Percentiles rank a stretch among this genome's conserved stretches.
These are phyloP conservation scores for Trachelus iudaicus DNA, from an alignment of 2,888 invertebrate genomes.

Conservation along the genomic window DNA sequence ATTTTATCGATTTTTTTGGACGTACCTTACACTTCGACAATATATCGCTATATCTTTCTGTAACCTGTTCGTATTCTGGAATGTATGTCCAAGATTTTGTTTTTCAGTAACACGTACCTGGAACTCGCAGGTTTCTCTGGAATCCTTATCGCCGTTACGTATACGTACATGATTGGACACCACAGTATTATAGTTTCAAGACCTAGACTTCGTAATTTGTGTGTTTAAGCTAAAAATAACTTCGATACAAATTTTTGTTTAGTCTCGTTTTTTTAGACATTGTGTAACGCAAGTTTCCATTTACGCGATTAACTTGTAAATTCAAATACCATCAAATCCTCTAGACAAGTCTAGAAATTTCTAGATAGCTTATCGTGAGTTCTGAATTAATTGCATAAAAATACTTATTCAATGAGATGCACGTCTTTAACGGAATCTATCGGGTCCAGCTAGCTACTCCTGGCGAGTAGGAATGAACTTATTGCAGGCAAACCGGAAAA, in stretches of 20 bases:
- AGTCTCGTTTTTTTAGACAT: neutral
- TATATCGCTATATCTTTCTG: neutral
- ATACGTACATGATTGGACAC: neutral
- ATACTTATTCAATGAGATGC: neutral
- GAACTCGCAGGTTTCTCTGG: neutral
- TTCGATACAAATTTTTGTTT: neutral
- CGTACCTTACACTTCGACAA: neutral
- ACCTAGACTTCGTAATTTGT: neutral
- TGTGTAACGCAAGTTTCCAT: neutral
- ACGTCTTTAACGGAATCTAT: neutral
- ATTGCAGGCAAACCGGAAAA: slow-evolving; percentile 8
- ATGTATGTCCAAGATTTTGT: neutral
- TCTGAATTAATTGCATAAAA: neutral
- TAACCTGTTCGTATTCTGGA: neutral
- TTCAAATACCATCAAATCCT: neutral
- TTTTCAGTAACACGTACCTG: neutral
- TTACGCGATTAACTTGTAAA: neutral
- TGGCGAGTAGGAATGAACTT: neutral
- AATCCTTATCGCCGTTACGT: neutral
- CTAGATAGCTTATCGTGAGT: neutral
- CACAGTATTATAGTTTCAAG: neutral
- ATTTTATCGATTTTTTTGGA: neutral
- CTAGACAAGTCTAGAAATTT: neutral
- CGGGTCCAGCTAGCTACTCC: neutral
- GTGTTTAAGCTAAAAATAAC: too few species aligned